phyloP scores from a whole-genome alignment of 64 coral and sea anemone genomes.

The Actinia tenebrosa region DNA sequence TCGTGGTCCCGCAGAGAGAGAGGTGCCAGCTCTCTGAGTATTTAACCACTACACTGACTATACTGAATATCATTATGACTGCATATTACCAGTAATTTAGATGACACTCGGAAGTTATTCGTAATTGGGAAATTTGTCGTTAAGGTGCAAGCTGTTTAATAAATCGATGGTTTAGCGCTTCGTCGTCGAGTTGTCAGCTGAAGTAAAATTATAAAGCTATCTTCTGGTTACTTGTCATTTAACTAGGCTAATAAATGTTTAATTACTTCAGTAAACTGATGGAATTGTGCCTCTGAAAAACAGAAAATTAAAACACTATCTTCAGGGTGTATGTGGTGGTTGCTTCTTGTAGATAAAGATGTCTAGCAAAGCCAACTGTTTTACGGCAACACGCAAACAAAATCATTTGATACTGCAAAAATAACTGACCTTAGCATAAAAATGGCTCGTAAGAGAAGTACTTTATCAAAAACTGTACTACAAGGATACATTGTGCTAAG shows the following conservation, averaged over 20 bases:
- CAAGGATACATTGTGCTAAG: too few relatives aligned
- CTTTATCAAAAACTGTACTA: too few relatives aligned
- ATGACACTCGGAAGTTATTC: not conserved
- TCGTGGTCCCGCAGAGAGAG: not conserved
- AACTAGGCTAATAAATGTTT: not conserved
- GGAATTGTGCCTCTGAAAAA: not conserved
- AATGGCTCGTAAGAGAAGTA: too few relatives aligned
- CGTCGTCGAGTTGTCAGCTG: not conserved
- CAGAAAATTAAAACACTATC: too few relatives aligned
- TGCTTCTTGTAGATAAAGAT: too few relatives aligned
- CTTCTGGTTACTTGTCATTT: not conserved
- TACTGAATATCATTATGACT: not conserved
- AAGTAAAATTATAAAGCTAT: not conserved
- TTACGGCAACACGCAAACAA: too few relatives aligned
- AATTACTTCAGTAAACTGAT: too few relatives aligned
- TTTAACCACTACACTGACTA: not conserved
- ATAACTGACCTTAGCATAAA: too few relatives aligned
- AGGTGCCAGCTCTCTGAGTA: not conserved
- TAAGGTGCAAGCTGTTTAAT: not conserved
- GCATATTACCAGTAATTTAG: not conserved
- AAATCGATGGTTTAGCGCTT: not conserved
- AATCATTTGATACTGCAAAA: too few relatives aligned
- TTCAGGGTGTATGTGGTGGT: too few relatives aligned
- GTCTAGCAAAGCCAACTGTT: too few relatives aligned
- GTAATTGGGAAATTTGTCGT: not conserved